These are phyloP conservation scores for Cyprinodon brontotheroides DNA, from an alignment of 2,113 vertebrate species.

Conservation along the genomic window DNA sequence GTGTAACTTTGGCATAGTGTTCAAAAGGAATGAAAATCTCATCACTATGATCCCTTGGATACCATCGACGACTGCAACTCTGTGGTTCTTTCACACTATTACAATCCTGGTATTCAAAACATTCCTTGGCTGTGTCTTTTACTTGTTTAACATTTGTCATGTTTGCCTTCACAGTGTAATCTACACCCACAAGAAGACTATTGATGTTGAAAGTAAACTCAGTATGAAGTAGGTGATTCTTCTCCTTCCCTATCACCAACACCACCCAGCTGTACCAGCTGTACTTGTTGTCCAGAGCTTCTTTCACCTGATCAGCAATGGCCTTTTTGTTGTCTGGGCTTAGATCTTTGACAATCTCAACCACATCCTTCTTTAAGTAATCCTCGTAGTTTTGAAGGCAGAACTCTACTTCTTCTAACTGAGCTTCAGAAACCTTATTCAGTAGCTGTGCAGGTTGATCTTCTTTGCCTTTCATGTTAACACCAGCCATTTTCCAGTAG, in stretches of 20 bases:
- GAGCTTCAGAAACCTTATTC: rapidly evolving
- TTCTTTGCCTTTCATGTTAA: rapidly evolving
- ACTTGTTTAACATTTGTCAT: background rate
- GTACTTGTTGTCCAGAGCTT: rapidly evolving
- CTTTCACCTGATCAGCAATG: background rate
- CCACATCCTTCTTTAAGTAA: background rate
- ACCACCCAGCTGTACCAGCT: conserved; percentile 27
- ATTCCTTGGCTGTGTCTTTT: background rate
- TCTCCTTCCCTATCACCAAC: background rate
- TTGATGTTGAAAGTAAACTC: rapidly evolving
- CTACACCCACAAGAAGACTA: rapidly evolving
- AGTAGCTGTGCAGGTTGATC: rapidly evolving
- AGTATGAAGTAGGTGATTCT: background rate
- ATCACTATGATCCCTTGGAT: background rate
- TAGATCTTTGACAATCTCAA: rapidly evolving
- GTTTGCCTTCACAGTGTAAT: background rate
- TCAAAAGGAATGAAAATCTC: background rate
- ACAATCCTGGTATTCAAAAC: background rate
- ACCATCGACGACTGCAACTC: background rate
- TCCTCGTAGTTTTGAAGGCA: rapidly evolving
- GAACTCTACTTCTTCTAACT: background rate
- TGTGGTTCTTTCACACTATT: background rate
- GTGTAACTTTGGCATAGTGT: background rate
- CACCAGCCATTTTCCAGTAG: background rate
- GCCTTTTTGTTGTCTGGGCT: rapidly evolving